A percentile compares a stretch with the other conserved stretches of the same genome.
Evolutionary conservation across 2,888 invertebrate genomes (phyloP).

Genomic region (Marasmarcha lunaedactyla): DNA sequence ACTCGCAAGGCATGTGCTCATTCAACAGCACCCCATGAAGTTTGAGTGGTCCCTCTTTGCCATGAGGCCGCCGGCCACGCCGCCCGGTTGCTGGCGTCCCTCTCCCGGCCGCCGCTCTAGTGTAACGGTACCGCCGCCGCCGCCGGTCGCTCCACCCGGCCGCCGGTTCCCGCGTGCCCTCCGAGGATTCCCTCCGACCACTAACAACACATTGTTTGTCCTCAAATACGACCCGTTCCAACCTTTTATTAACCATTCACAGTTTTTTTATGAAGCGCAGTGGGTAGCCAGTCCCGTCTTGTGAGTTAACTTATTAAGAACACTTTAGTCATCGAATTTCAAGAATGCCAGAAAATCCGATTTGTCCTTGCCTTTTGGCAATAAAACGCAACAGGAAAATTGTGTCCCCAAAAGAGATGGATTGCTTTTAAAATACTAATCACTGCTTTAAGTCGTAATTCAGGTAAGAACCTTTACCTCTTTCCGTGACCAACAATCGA

Average conservation of each 20-base stretch:
- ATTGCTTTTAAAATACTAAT: constrained; percentile 25
- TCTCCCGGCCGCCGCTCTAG: no score
- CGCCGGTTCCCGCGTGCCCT: constrained; percentile 19
- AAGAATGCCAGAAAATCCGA: background rate
- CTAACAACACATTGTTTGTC: constrained; percentile 42
- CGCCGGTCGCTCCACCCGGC: background rate
- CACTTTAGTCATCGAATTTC: background rate
- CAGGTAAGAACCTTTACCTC: constrained; percentile 32
- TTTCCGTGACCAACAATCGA: constrained; percentile 35
- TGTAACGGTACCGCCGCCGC: no score
- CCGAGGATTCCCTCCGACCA: constrained; percentile 34
- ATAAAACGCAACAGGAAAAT: constrained; percentile 20
- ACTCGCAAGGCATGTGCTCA: background rate
- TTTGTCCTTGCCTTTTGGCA: background rate
- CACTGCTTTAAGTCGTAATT: constrained; percentile 17
- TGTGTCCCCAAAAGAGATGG: constrained; percentile 12
- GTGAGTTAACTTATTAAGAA: background rate
- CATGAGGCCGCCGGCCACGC: no score
- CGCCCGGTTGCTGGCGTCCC: no score
- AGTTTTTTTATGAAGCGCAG: constrained; percentile 2
- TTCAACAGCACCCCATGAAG: background rate
- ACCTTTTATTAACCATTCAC: constrained; percentile 2
- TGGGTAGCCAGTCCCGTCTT: no score
- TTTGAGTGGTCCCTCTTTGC: no score
- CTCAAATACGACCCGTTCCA: constrained; percentile 32